Conservation (phyloP, 2,113 vertebrate species). For the Myotis yumanensis region DNA sequence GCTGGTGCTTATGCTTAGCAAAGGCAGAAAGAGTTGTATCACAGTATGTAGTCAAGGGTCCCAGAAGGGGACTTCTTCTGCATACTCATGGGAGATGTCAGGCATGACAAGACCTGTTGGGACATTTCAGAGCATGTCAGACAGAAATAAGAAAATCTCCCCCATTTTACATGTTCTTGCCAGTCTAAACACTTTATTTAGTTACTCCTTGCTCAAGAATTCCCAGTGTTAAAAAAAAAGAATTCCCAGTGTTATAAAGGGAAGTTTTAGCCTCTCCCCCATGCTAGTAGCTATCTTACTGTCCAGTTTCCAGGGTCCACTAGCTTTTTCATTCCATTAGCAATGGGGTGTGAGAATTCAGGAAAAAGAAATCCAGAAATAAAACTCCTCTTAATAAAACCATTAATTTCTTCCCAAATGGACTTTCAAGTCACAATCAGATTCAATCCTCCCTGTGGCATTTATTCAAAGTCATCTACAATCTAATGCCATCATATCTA, state of each 20-base stretch:
- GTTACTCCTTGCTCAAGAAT: not conserved
- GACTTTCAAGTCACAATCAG: not conserved
- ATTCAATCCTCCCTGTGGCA: not conserved
- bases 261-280: not conserved
- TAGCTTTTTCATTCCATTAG: not conserved
- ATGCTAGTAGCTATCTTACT: not conserved
- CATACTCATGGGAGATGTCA: not conserved
- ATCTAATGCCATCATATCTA: rapidly evolving
- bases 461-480: not conserved
- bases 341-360: not conserved
- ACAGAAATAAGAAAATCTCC: not conserved
- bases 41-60: not conserved
- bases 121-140: slow-evolving; percentile 2
- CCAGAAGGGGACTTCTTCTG: not conserved
- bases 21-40: too few species aligned
- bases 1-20: not conserved
- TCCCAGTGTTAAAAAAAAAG: not conserved
- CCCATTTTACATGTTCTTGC: not conserved
- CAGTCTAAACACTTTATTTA: not conserved
- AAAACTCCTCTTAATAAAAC: slow-evolving; percentile 36
- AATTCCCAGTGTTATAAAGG: not conserved
- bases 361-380: not conserved
- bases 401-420: not conserved
- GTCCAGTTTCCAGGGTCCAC: not conserved
- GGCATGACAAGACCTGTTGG: not conserved